phyloP scores from a whole-genome alignment of 2,888 invertebrate species.

The Caenorhabditis japonica region DNA sequence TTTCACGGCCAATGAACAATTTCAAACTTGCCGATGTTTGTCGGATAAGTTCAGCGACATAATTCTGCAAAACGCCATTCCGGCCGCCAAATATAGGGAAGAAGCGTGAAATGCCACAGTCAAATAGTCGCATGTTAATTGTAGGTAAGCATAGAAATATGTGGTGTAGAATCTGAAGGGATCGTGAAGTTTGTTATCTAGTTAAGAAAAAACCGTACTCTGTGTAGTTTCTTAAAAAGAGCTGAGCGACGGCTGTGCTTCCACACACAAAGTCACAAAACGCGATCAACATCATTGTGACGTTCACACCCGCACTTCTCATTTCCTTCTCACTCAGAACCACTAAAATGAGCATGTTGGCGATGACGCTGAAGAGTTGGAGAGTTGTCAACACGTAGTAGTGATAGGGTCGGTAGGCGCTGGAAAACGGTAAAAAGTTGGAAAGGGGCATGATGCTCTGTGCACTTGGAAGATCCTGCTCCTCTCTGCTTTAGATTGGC shows the following conservation, averaged over 20 bases:
- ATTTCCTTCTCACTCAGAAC: conserved; percentile 32
- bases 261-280: conserved; percentile 31
- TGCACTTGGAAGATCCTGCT: too few species aligned
- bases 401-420: conserved; percentile 26
- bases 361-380: conserved; percentile 17
- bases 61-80: conserved; percentile 39
- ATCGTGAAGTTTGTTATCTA: not conserved
- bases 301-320: conserved; percentile 32
- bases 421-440: conserved; percentile 2
- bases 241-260: conserved; percentile 9
- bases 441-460: too few species aligned
- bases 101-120: conserved; percentile 36
- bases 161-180: conserved; percentile 19
- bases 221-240: conserved; percentile 15
- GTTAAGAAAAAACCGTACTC: conserved; percentile 2
- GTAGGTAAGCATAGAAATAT: conserved; percentile 15
- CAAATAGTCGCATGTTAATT: conserved; percentile 21
- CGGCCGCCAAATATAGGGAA: conserved; percentile 25
- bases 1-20: too few species aligned
- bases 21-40: conserved; percentile 13
- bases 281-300: conserved; percentile 34
- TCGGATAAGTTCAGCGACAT: conserved; percentile 17
- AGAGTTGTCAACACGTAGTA: conserved; percentile 20
- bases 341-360: conserved; percentile 23
- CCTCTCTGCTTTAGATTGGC: too few species aligned